Conservation (phyloP, 2,797 vertebrate species). For the Cuculus canorus region DNA sequence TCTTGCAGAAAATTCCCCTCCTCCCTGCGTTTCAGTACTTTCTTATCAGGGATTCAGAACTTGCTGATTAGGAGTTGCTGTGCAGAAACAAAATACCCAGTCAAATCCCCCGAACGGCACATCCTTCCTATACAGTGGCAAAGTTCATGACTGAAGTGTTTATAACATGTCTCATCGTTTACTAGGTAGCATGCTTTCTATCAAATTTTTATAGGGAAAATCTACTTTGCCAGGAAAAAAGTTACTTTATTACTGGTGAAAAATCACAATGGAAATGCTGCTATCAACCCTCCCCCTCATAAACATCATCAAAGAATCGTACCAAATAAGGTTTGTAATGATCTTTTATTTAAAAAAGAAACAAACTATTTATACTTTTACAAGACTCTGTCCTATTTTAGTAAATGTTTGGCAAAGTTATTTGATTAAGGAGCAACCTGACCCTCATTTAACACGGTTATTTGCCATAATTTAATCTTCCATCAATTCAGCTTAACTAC, state of each 20-base stretch:
- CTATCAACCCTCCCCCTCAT: slow-evolving; percentile 52
- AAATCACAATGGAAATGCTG: slow-evolving; percentile 76
- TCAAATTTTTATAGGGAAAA: slow-evolving; percentile 56
- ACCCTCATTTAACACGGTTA: slow-evolving; percentile 71
- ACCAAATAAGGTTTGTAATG: slow-evolving; percentile 80
- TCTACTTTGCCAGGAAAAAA: slow-evolving; percentile 37
- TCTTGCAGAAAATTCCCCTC: neutral
- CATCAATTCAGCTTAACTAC: slow-evolving; percentile 71
- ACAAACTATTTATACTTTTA: slow-evolving; percentile 84
- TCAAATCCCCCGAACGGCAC: neutral
- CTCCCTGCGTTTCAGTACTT: neutral
- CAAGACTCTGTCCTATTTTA: slow-evolving; percentile 82
- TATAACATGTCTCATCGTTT: slow-evolving; percentile 23
- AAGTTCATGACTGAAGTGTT: neutral
- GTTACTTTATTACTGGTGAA: slow-evolving; percentile 54
- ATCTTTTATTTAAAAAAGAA: slow-evolving; percentile 83
- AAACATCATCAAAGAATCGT: slow-evolving; percentile 77
- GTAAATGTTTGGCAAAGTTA: slow-evolving; percentile 81
- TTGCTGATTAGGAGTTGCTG: neutral
- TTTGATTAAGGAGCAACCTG: slow-evolving; percentile 81
- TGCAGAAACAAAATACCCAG: neutral
- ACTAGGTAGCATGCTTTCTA: slow-evolving; percentile 48
- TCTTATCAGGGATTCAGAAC: slow-evolving; percentile 8
- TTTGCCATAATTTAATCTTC: slow-evolving; percentile 71
- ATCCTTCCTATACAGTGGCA: neutral